These are phyloP conservation scores for Triplophysa rosa DNA, from an alignment of 2,113 vertebrate species.

Conservation along the genomic window DNA sequence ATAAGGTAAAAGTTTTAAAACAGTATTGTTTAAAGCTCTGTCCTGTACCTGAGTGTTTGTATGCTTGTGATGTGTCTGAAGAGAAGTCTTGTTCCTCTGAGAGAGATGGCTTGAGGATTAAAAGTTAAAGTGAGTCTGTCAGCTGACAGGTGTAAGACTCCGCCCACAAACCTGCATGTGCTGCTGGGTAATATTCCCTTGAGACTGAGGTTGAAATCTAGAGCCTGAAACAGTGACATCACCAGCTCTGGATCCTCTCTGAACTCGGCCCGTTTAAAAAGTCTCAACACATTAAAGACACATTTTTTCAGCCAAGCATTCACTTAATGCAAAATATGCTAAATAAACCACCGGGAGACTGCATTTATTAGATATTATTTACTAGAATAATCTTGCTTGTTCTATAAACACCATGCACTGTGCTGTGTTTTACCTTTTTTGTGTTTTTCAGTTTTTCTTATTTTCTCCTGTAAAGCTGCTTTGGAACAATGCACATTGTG, in stretches of 20 bases:
- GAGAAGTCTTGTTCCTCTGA: conserved; percentile 42
- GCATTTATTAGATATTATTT: too few species aligned
- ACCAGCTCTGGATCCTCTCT: conserved; percentile 20
- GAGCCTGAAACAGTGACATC: conserved; percentile 13
- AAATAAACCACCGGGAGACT: too few species aligned
- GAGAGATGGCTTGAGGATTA: conserved; percentile 33
- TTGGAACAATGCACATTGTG: too few species aligned
- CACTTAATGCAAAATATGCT: too few species aligned
- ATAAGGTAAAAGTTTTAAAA: neutral
- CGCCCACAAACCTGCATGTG: conserved; percentile 41
- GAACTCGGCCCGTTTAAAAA: neutral
- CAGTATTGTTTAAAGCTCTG: neutral
- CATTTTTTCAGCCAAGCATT: too few species aligned
- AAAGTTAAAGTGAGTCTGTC: conserved; percentile 37
- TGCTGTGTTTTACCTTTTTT: too few species aligned
- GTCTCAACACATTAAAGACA: neutral
- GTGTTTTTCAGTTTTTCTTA: too few species aligned
- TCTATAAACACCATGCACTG: too few species aligned
- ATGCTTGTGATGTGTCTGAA: conserved; percentile 32
- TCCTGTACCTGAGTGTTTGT: conserved; percentile 38
- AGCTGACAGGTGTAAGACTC: conserved; percentile 20
- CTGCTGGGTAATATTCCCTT: neutral
- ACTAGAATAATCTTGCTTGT: too few species aligned
- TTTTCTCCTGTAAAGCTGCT: too few species aligned
- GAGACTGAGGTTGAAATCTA: conserved; percentile 29